Conservation (phyloP, 2,113 vertebrate species). For the Aphyosemion australe region DNA sequence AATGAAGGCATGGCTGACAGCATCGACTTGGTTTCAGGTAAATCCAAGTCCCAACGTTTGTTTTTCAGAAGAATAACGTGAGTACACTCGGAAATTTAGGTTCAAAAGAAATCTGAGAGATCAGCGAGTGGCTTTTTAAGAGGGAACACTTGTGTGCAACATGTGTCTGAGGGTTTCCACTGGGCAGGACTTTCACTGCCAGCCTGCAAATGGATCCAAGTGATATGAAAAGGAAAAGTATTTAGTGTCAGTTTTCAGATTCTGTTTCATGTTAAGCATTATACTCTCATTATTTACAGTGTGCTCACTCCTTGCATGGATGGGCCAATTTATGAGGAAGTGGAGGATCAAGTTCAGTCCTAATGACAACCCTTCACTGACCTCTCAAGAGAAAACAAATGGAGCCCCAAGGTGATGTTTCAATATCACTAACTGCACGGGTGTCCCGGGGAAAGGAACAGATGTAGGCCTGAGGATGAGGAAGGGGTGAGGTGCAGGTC, state of each 20-base stretch:
- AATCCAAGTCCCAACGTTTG: conserved; percentile 18
- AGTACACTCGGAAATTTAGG: not conserved
- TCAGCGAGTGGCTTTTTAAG: not conserved
- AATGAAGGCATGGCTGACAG: conserved; percentile 65
- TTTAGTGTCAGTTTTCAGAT: conserved; percentile 55
- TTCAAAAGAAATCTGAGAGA: not conserved
- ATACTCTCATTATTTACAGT: conserved; percentile 74
- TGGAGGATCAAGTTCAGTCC: conserved; percentile 83
- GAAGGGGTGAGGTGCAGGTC: conserved; percentile 81
- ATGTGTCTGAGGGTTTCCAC: conserved; percentile 8
- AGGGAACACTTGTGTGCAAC: not conserved
- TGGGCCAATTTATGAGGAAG: conserved; percentile 75
- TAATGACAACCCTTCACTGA: conserved; percentile 81
- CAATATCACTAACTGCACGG: conserved; percentile 84
- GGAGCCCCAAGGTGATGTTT: conserved; percentile 86
- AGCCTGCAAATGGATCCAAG: conserved; percentile 37
- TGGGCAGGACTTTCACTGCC: conserved; percentile 10
- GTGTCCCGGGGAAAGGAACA: conserved; percentile 82
- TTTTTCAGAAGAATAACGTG: conserved; percentile 12
- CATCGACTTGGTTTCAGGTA: conserved; percentile 52
- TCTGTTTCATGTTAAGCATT: conserved; percentile 65
- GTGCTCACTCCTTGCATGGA: conserved; percentile 56
- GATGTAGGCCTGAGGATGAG: conserved; percentile 82
- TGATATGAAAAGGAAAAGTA: conserved; percentile 50
- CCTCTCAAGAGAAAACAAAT: conserved; percentile 84